Base-by-base conservation (phyloP, 2,888 invertebrate species). In the Tuta absoluta region DNA sequence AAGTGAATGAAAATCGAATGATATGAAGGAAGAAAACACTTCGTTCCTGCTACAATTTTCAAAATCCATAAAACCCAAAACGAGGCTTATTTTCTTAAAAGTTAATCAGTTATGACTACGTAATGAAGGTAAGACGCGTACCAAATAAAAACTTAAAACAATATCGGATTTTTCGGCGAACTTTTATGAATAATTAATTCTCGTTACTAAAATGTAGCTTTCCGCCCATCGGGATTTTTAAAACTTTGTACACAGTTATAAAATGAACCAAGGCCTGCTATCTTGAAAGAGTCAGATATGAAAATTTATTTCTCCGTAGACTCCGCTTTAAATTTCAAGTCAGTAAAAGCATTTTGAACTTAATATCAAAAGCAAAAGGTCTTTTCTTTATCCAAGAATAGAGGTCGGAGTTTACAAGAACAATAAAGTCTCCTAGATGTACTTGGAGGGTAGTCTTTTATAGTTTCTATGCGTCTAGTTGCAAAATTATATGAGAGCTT, bases 161-260 rank as follows among this genome's bases (percentile, higher is more conserved):
- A 51, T 19, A 51, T 51, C 51, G 23, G 51, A 51, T 4, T 21
- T 51, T 12, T 11, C 11, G 21, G 19, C 8, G 19, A 51, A 51
- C 41, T 41, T 41, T 41, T 41, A 41, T 41, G 41, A 41, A 41
- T 41, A 41, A 41, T 41, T 41, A 41, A 48, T 28, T 61, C 23
- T 61, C 61, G 28, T 58, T 28, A 48, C 28, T 49, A 60, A 63
- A 65, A 63, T 56, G 63, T 59, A 63, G 60, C 41, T 63, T 41
- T 60, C 61, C 62, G 64, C 67, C 65, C 65, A 69, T 64, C 64
- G 63, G 62, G 63, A 63, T 64, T 62, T 69, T 63, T 62, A 65
- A 67, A 71, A 68, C 67, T 68, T 65, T 62, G 63, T 62, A 64
- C 66, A 70, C 66, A 70, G 69, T 70, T 71, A 70, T 68, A 57